Evolutionary conservation across 2,113 vertebrate genomes (phyloP).

Genomic region (Elephantulus edwardii): DNA sequence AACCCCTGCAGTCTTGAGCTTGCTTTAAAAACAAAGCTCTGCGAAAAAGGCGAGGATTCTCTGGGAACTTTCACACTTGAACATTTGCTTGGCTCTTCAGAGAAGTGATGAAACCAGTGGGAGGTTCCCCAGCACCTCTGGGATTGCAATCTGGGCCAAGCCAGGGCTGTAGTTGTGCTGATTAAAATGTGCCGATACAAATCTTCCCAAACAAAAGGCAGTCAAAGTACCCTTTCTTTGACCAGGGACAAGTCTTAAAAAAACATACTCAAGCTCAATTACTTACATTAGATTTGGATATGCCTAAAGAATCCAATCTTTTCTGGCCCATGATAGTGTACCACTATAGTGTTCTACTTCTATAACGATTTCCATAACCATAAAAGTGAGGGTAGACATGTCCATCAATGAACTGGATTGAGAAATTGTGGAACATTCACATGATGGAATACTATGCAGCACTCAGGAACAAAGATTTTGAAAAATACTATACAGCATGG

Average conservation of each 20-base stretch:
- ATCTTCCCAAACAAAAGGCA: neutral
- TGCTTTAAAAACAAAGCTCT: constrained; percentile 65
- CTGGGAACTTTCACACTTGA: constrained; percentile 74
- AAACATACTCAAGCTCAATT: constrained; percentile 18
- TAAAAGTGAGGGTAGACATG: too few species aligned
- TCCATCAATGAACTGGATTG: too few species aligned
- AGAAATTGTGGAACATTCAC: too few species aligned
- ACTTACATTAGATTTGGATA: constrained; percentile 6
- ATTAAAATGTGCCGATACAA: constrained; percentile 3
- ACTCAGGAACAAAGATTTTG: too few species aligned
- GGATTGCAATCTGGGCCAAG: constrained; percentile 15
- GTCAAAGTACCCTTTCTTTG: neutral
- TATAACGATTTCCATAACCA: too few species aligned
- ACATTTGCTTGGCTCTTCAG: constrained; percentile 68
- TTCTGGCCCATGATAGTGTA: neutral
- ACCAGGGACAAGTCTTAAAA: neutral
- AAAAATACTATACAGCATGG: too few species aligned
- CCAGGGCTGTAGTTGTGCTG: neutral
- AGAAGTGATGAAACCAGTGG: constrained; percentile 60
- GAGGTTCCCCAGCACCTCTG: constrained; percentile 1
- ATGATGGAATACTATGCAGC: too few species aligned
- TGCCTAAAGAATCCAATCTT: neutral
- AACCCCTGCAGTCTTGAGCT: constrained; percentile 62
- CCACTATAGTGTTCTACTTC: too few species aligned
- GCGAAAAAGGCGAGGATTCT: constrained; percentile 15